phyloP scores from a whole-genome alignment of 2,797 vertebrate genomes.

The Varecia variegata region DNA sequence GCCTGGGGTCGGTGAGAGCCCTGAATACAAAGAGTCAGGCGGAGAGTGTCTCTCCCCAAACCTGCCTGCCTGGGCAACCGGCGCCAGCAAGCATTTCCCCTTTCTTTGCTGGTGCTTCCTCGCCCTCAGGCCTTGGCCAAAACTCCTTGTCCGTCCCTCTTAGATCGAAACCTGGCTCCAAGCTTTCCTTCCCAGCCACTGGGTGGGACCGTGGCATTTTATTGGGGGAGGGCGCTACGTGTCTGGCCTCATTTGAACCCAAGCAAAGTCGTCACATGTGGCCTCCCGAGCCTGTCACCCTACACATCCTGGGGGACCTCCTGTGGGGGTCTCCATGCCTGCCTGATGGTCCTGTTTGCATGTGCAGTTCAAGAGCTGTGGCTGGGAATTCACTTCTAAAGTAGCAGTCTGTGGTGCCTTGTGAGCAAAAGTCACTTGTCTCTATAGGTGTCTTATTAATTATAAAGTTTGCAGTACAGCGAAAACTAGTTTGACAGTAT shows the following conservation, averaged over 20 bases:
- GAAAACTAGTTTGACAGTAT: not conserved
- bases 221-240: not conserved
- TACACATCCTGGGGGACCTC: not conserved
- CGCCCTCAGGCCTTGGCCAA: not conserved
- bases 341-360: not conserved
- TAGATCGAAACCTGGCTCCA: not conserved
- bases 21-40: accelerated
- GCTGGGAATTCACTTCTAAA: not conserved
- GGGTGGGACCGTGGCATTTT: not conserved
- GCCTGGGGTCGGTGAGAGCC: not conserved
- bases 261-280: not conserved
- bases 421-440: not conserved
- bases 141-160: not conserved
- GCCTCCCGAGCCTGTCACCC: not conserved
- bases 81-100: not conserved
- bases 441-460: not conserved
- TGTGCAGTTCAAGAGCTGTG: not conserved
- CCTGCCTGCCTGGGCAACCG: no score
- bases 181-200: not conserved
- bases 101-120: not conserved
- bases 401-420: not conserved
- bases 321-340: not conserved
- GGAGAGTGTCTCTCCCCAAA: not conserved
- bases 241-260: not conserved
- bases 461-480: not conserved